Evolutionary conservation across 2,797 vertebrate genomes (phyloP), one percentile per base, ranked within the genome.

Genomic region (Falco concolor): DNA sequence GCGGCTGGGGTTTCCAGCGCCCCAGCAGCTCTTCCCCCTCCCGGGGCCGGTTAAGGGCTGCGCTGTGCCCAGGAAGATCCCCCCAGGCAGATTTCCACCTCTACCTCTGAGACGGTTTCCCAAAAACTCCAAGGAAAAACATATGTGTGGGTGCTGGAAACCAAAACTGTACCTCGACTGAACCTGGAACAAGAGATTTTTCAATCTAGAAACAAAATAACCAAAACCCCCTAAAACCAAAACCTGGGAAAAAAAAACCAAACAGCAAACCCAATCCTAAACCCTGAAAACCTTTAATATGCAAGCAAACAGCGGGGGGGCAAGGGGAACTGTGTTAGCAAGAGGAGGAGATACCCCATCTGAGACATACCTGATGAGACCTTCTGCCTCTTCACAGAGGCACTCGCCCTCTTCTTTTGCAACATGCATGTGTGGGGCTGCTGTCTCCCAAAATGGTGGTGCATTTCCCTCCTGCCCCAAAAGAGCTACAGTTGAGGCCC

Each of bases 391-490:
- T 32, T 27, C 17, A 19, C 16, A 25, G 13, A 16, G 5, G 5
- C 17, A 3, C 15, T n/a, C 15, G 27, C 16, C 40, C 24, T 40
- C 22, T 27, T 32, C 53, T 61, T 44, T 3, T 5, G 13, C 18
- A 23, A 17, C 12, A 15, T 5, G 9, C 10, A 16, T 3, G 23
- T 25, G 4, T 0, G 13, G 50, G 50, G 8, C 74, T 65, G 28
- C 68, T 30, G 0, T 14, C 30, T 27, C 72, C 67, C 12, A 2
- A 38, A 75, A 32, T 0, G 3, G 23, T 16, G 8, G 25, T 0
- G 0, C 4, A 0, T 6, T 38, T 25, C 56, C 5, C 3, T 16
- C 44, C 19, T 4, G 6, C 7, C 18, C 30, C 25, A 9, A 13
- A 22, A 45, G 19, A 59, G 19, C 45, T 65, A 22, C 45, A 12